Evolutionary conservation across 2,888 invertebrate species (phyloP), one percentile per base, ranked within the genome.

Genomic region (Caenorhabditis afra): DNA sequence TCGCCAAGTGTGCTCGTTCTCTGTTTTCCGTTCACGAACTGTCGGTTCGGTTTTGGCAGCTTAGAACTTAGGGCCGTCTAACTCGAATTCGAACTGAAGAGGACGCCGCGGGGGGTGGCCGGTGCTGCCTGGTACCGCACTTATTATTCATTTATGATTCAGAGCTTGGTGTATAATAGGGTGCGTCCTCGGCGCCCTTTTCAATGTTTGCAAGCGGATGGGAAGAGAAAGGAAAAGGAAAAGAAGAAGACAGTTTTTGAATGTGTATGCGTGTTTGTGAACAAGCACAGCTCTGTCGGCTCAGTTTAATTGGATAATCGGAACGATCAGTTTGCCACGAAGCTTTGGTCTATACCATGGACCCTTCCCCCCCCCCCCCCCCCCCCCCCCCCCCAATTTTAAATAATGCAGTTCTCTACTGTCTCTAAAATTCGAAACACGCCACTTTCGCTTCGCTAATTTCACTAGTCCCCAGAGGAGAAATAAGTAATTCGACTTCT

Each of bases 81-180:
- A n/a, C 52, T 52, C 22, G 45, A 61, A 61, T 68, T 68, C 52
- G 59, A 68, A 68, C 22, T 14, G n/a, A 3, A 41, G 52, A 45
- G 59, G 59, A 20, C 20, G 23, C 52, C 49, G 57, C 57, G 37
- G 59, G 39, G 37, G 59, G 39, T 16, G 18, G 58, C 11, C 20
- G 50, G 20, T 16, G 70, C 59, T 70, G 55, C 64, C 62, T 49
- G 62, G 70, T 71, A 71, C 70, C 71, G 71, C 71, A 71, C 71
- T 71, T 71, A 71, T 71, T 71, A 62, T 71, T 71, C 71, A 64
- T 71, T 71, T 71, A 71, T 71, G 71, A 71, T 71, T 71, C 71
- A 71, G 57, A 71, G 71, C 52, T 16, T 41, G 53, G 37, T 71
- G 71, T 71, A 71, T 71, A 64, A 71, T 71, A 64, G 62, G 71